Evolutionary conservation across 2,888 invertebrate genomes (phyloP).

Genomic region (Cantharis nigra): DNA sequence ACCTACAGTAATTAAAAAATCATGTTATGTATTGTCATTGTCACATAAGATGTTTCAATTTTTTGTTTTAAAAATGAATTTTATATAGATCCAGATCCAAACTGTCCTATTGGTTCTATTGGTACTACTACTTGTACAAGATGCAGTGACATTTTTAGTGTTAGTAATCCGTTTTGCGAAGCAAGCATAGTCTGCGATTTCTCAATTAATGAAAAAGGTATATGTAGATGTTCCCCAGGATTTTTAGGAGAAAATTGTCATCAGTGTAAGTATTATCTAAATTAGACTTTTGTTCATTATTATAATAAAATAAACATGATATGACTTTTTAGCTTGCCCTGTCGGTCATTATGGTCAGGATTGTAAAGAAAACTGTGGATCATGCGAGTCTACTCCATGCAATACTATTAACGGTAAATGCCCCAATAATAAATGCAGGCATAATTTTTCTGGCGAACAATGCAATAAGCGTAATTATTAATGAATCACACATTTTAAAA

Average conservation of each 20-base stretch:
- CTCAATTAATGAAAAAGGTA: background rate
- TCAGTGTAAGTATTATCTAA: background rate
- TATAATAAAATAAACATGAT: background rate
- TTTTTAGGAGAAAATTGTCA: constrained; percentile 26
- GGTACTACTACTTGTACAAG: constrained; percentile 31
- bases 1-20: no score
- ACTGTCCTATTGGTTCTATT: constrained; percentile 26
- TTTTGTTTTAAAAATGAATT: no score
- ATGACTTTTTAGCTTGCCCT: constrained; percentile 11
- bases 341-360: constrained; percentile 2
- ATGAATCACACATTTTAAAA: background rate
- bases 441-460: background rate
- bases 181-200: constrained; percentile 30
- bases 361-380: constrained; percentile 17
- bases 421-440: background rate
- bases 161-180: constrained; percentile 25
- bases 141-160: constrained; percentile 25
- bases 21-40: no score
- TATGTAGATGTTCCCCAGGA: constrained; percentile 37
- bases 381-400: constrained; percentile 4
- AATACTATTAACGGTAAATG: constrained; percentile 11
- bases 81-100: no score
- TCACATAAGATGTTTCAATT: no score
- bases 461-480: constrained; percentile 15
- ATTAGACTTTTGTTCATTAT: background rate